These are phyloP conservation scores for Puntigrus tetrazona DNA, from an alignment of 2,113 vertebrate species.

Conservation along the genomic window DNA sequence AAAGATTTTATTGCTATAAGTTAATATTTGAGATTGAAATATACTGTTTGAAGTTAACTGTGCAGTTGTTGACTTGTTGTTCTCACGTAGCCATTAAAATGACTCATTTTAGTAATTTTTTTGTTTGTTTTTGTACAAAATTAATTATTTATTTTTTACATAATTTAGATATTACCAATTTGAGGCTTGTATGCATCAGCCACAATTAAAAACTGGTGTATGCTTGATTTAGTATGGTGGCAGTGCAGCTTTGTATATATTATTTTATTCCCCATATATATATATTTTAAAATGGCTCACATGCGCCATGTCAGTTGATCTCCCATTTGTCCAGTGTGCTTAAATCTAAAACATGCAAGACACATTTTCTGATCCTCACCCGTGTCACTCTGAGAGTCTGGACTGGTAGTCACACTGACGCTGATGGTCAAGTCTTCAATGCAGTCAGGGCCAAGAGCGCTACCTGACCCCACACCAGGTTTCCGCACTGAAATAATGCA, in stretches of 20 bases:
- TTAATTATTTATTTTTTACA: no score
- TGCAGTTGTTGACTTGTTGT: no score
- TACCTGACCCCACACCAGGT: constrained; percentile 8
- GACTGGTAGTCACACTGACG: constrained; percentile 56
- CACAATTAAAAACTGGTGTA: background rate
- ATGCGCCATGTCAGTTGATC: background rate
- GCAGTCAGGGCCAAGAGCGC: constrained; percentile 48
- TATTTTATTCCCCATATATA: background rate
- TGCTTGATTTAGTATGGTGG: background rate
- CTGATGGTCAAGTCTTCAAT: constrained; percentile 58
- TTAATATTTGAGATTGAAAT: background rate
- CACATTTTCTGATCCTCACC: constrained; percentile 62
- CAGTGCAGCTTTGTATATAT: background rate
- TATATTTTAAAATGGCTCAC: background rate
- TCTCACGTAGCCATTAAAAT: background rate
- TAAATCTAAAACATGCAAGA: background rate
- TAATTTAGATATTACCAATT: no score
- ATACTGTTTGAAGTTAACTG: no score
- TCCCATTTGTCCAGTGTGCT: background rate
- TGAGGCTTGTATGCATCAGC: background rate
- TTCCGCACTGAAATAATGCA: constrained; percentile 54
- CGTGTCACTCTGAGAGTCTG: constrained; percentile 70
- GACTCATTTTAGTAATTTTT: background rate
- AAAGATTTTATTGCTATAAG: no score
- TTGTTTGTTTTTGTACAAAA: background rate